Conservation (phyloP, 2,797 vertebrate species). For the Denticeps clupeoides region DNA sequence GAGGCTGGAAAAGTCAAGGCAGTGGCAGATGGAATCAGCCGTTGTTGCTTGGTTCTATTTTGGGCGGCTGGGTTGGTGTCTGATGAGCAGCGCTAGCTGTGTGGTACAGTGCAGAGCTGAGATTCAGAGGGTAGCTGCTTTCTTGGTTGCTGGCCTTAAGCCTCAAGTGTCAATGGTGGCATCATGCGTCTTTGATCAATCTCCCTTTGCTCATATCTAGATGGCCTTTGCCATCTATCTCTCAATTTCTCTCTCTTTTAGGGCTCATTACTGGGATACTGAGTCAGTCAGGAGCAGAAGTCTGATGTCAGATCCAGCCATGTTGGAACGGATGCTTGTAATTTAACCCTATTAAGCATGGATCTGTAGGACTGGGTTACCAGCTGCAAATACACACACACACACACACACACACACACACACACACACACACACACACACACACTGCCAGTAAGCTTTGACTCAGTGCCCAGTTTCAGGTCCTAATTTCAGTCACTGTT, state of each 20-base stretch:
- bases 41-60: too few relatives aligned
- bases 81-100: too few relatives aligned
- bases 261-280: conserved; percentile 7
- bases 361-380: conserved; percentile 7
- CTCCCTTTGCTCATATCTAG: too few relatives aligned
- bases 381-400: background rate
- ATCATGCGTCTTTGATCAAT: too few relatives aligned
- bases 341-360: conserved; percentile 9
- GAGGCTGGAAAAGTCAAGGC: too few relatives aligned
- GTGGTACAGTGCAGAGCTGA: too few relatives aligned
- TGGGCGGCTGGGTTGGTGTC: too few relatives aligned
- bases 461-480: conserved; percentile 8
- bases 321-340: conserved; percentile 10
- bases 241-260: conserved; percentile 11
- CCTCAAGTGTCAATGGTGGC: too few relatives aligned
- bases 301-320: conserved; percentile 14
- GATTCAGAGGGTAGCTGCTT: too few relatives aligned
- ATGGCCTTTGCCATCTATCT: too few relatives aligned
- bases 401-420: background rate
- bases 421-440: background rate
- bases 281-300: conserved; percentile 4
- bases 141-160: too few relatives aligned
- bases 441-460: background rate
- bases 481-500: conserved; percentile 11
- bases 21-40: too few relatives aligned